Evolutionary conservation across 2,888 invertebrate genomes (phyloP).

Genomic region (Prosapia bicincta): DNA sequence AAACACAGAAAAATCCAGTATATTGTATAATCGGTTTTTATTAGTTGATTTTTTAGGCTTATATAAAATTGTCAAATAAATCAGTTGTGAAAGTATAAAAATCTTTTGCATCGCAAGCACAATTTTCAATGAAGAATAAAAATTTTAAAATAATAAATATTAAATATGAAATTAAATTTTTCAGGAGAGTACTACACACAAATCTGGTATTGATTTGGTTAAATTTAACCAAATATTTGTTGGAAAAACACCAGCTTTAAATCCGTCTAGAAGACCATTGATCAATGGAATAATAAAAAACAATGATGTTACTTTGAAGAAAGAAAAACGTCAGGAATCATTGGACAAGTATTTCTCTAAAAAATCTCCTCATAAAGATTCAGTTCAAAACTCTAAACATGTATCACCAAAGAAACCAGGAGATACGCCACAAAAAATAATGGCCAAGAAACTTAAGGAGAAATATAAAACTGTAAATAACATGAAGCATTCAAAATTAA

Average conservation of each 20-base stretch:
- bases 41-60: no score
- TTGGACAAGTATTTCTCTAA: constrained; percentile 57
- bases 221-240: constrained; percentile 79
- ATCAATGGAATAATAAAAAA: constrained; percentile 41
- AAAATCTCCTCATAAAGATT: constrained; percentile 22
- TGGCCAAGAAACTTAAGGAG: constrained; percentile 25
- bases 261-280: constrained; percentile 37
- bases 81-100: no score
- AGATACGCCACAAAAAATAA: constrained; percentile 21
- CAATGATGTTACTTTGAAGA: constrained; percentile 41
- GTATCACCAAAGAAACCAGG: constrained; percentile 2
- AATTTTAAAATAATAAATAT: no score
- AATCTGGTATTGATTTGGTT: constrained; percentile 63
- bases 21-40: no score
- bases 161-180: no score
- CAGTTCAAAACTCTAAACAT: constrained; percentile 1
- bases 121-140: no score
- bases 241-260: constrained; percentile 72
- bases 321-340: constrained; percentile 58
- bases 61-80: no score
- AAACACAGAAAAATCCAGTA: no score
- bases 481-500: constrained; percentile 13
- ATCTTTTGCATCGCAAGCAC: no score
- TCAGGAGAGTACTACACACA: constrained; percentile 58
- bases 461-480: constrained; percentile 26